Percentiles rank a stretch among this genome's conserved stretches.
phyloP scores from a whole-genome alignment of 2,113 vertebrate genomes.

The Xyrauchen texanus region DNA sequence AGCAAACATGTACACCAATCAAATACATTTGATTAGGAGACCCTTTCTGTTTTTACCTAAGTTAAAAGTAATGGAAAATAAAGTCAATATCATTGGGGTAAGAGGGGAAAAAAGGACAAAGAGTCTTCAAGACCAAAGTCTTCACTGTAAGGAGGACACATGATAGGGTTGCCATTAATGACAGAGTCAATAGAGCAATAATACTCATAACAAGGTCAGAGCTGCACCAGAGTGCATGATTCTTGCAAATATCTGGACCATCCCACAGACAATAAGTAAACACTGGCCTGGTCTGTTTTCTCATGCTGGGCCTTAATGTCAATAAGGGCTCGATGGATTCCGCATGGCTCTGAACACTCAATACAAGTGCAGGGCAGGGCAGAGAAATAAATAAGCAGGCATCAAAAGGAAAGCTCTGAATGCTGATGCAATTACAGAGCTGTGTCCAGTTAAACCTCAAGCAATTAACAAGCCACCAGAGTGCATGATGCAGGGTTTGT shows the following conservation, averaged over 20 bases:
- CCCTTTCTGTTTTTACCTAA: conserved; percentile 48
- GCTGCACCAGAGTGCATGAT: not conserved
- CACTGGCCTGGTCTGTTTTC: conserved; percentile 25
- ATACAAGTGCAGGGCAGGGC: conserved; percentile 59
- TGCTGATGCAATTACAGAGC: conserved; percentile 76
- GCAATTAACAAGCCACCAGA: conserved; percentile 77
- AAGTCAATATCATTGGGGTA: conserved; percentile 32
- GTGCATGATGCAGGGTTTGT: conserved; percentile 39
- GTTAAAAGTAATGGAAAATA: conserved; percentile 48
- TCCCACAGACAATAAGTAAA: conserved; percentile 34
- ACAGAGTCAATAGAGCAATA: conserved; percentile 23
- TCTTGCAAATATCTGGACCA: not conserved
- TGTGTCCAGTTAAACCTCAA: conserved; percentile 76
- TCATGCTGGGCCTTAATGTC: not conserved
- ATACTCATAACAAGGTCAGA: conserved; percentile 38
- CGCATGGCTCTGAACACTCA: conserved; percentile 60
- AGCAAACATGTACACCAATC: conserved; percentile 65
- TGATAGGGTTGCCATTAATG: conserved; percentile 35
- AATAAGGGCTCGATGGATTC: conserved; percentile 53
- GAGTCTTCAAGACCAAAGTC: conserved; percentile 10
- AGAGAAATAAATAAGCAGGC: conserved; percentile 69
- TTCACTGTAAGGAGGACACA: conserved; percentile 10
- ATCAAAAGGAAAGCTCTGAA: conserved; percentile 69
- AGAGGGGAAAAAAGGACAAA: not conserved
- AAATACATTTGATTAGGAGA: conserved; percentile 70